Conservation (phyloP, 2,797 vertebrate genomes). For the Heteromormyrus szaboi region DNA sequence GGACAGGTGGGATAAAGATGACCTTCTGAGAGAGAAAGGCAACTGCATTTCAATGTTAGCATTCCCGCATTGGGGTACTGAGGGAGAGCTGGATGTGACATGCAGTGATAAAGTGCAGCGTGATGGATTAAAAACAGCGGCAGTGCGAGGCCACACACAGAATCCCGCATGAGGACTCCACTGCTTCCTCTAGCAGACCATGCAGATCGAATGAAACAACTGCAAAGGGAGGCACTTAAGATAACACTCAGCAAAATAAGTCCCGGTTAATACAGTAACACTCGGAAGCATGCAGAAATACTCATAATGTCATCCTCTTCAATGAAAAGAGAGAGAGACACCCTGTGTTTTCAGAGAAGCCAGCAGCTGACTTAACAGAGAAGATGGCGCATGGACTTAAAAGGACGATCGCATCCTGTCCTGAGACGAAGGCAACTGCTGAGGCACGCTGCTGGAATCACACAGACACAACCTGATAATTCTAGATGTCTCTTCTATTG, state of each 20-base stretch:
- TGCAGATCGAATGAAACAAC: neutral
- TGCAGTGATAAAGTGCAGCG: slow-evolving; percentile 6
- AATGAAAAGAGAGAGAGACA: neutral
- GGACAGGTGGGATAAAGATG: neutral
- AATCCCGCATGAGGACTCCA: slow-evolving; percentile 5
- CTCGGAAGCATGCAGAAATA: neutral
- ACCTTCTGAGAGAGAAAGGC: neutral
- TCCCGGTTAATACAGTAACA: neutral
- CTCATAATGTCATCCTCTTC: neutral
- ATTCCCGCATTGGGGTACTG: neutral
- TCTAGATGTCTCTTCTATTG: neutral
- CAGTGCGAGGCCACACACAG: neutral
- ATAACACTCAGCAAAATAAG: neutral
- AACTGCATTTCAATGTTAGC: neutral
- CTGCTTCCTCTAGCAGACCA: neutral
- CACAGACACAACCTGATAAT: neutral
- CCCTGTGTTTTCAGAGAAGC: neutral
- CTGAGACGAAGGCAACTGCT: neutral
- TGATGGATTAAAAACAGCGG: slow-evolving; percentile 16
- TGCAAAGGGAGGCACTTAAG: neutral
- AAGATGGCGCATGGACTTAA: neutral
- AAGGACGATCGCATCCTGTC: neutral
- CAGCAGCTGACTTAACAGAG: neutral
- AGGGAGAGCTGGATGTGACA: slow-evolving; percentile 19
- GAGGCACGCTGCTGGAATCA: neutral